These are phyloP conservation scores for Acanthaster planci DNA, from an alignment of 35 echinoderm and acorn worm genomes.

Conservation along the genomic window DNA sequence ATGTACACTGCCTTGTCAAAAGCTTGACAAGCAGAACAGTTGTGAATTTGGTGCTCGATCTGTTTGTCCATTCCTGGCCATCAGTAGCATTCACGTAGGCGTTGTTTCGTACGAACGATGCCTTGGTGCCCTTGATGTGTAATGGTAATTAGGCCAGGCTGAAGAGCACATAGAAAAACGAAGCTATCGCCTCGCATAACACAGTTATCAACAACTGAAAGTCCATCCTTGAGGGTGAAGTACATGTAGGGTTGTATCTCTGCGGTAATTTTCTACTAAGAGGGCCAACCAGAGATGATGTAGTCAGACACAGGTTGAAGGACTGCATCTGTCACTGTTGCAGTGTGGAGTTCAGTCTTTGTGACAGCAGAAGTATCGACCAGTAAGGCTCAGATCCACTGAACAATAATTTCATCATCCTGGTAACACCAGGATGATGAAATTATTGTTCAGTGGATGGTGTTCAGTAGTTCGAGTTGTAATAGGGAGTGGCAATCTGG, in stretches of 20 bases:
- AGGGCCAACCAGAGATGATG: not conserved
- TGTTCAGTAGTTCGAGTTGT: not conserved
- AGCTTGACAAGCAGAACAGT: too few species aligned
- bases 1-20: too few species aligned
- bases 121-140: not conserved
- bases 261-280: not conserved
- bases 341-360: not conserved
- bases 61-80: too few species aligned
- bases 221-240: not conserved
- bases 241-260: not conserved
- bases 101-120: not conserved
- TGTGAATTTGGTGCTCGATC: too few species aligned
- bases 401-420: conserved; percentile 8
- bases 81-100: not conserved
- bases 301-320: not conserved
- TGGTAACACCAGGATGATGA: too few species aligned
- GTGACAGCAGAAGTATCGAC: not conserved
- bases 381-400: not conserved
- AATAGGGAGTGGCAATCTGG: conserved; percentile 17
- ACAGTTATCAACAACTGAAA: conserved; percentile 15
- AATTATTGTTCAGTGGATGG: too few species aligned
- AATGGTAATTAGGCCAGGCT: not conserved
- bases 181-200: conserved; percentile 11
- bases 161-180: not conserved
- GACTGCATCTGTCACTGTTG: not conserved